Base-by-base conservation (phyloP, 2,797 vertebrate species). In the Lacerta viridis region DNA sequence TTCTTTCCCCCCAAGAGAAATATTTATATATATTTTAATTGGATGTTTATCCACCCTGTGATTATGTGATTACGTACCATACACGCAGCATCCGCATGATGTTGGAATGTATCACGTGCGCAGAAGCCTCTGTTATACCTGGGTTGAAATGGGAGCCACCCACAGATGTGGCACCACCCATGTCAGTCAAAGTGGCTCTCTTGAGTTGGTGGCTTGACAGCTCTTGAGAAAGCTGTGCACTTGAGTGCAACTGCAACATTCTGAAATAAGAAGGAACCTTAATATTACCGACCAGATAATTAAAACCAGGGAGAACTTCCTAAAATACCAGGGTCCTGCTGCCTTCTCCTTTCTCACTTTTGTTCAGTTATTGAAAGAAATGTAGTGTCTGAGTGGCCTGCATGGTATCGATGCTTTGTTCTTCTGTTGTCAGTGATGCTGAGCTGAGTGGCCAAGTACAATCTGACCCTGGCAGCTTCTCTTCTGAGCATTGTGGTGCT, bases 361-460 rank as follows among this genome's bases (percentile, higher is more conserved):
- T 59, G 7, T 50, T 2, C 41, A 69, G 41, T 9, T 23, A 29
- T 20, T 75, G 75, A 61, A 74, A 9, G 18, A n/a, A 23, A 25
- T 11, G 10, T 10, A n/a, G 5, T 29, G 39, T 76, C 13, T 36
- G 84, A 84, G 46, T 85, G 20, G 18, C 55, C 64, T 46, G 7
- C 25, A 23, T 55, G 77, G 41, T 27, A 77, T 55, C 84, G 46
- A 50, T 75, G 25, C 8, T 0, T 77, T 9, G 1, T 86, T 76
- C 72, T 18, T 76, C 68, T 89, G 46, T 80, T 69, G 64, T 29
- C 92, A 99, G 98, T 84, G 98, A 97, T 76, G 41, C 69, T 1
- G 97, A 98, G 80, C 94, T 93, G 77, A 93, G 84, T 0, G 43
- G 88, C 13, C 71, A 27, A 77, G 78, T 93, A 39, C 97, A 94